A percentile compares a stretch with the other conserved stretches of the same genome.
These are phyloP conservation scores for Callimorpha dominula DNA, from an alignment of 2,888 invertebrate species.

Conservation along the genomic window DNA sequence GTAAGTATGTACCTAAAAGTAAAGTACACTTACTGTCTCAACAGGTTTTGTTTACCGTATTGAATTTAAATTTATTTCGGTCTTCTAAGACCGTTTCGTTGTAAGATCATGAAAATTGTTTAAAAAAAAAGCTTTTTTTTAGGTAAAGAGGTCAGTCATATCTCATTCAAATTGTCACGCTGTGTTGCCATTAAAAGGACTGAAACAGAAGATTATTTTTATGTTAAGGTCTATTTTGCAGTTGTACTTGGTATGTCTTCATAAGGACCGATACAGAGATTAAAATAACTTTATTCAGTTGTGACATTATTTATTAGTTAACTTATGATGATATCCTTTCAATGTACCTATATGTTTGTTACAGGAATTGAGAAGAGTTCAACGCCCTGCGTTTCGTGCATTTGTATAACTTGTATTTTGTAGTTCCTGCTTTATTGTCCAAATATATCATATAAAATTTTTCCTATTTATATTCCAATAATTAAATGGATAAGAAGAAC, in stretches of 20 bases:
- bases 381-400: neutral
- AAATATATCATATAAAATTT: no score
- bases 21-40: neutral
- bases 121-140: neutral
- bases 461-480: no score
- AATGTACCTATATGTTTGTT: neutral
- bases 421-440: no score
- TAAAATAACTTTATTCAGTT: conserved; percentile 7
- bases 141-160: neutral
- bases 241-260: conserved; percentile 32
- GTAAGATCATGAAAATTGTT: neutral
- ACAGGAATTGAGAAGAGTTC: neutral
- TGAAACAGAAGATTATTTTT: neutral
- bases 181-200: neutral
- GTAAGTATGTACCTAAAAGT: neutral
- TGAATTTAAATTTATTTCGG: neutral
- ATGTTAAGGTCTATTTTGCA: conserved; percentile 4
- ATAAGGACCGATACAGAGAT: conserved; percentile 20
- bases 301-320: conserved; percentile 6
- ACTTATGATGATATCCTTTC: neutral
- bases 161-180: no score
- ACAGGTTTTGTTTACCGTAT: neutral
- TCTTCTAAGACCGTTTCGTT: neutral
- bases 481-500: no score
- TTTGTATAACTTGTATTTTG: neutral